A percentile compares a stretch with the other conserved stretches of the same genome.
These are phyloP conservation scores for Sebastes taczanowskii DNA, from an alignment of 2,797 vertebrate genomes.

Conservation along the genomic window DNA sequence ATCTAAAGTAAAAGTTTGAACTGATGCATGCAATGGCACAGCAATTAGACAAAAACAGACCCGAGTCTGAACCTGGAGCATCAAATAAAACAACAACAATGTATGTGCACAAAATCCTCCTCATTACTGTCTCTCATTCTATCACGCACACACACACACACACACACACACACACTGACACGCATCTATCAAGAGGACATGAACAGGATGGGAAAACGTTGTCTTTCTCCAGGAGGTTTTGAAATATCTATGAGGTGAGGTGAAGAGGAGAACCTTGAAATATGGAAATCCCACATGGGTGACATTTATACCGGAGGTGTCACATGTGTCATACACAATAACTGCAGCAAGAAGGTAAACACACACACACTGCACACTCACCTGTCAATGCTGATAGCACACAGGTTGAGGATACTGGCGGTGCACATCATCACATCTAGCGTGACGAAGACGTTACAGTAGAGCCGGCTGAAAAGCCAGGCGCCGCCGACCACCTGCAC, in stretches of 20 bases:
- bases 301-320: slow-evolving; percentile 23
- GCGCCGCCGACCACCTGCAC: slow-evolving; percentile 92
- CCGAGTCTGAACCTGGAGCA: neutral
- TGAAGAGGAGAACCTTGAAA: neutral
- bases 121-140: neutral
- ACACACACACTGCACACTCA: slow-evolving; percentile 66
- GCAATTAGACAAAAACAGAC: neutral
- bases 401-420: slow-evolving; percentile 97
- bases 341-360: neutral
- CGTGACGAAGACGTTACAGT: slow-evolving; percentile 94
- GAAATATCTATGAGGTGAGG: slow-evolving; percentile 31
- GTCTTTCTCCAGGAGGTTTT: neutral
- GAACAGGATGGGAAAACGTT: neutral
- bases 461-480: slow-evolving; percentile 93
- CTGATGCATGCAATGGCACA: neutral
- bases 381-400: slow-evolving; percentile 98
- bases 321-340: slow-evolving; percentile 15
- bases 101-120: neutral
- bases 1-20: neutral
- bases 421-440: slow-evolving; percentile 99
- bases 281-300: slow-evolving; percentile 9
- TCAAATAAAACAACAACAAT: neutral
- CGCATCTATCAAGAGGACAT: neutral
- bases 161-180: neutral
- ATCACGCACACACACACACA: neutral